Base-by-base conservation (phyloP, 2,888 invertebrate genomes). In the Sinhomidia bicolor region DNA sequence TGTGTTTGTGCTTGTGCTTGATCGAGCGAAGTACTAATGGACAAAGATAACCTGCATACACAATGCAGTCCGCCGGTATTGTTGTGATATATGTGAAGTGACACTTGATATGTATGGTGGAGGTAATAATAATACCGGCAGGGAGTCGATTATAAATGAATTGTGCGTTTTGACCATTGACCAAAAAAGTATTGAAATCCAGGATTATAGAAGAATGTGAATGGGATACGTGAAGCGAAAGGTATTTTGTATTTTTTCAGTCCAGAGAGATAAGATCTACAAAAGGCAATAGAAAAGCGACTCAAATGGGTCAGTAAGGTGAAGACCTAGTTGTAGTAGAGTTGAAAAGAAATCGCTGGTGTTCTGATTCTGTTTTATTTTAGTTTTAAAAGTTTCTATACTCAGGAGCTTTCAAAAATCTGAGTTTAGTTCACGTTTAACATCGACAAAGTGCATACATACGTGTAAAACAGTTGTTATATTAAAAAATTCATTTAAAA, bases 271-370 rank as follows among this genome's bases (percentile, higher is more conserved):
- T n/a, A n/a, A n/a, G n/a, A 23, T 44, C 47, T 14, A 44, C 47
- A 74, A 74, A 74, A 74, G 20, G 36, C 36, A 47, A 10, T 3
- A 47, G 26, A 74, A 4, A 29, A 7, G 26, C 41, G 14, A 47
- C 0, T 5, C 71, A 74, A 47, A 3, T 74, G 44, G 74, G 74
- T 74, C 74, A 74, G 74, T 44, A 44, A 74, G 47, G 29, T 23
- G 74, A 74, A 20, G 44, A 44, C 47, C 74, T 74, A 74, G 47
- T n/a, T 47, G 29, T 7, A 23, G 47, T 44, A 47, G 47, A 23
- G 12, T 4, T 23, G 12, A n/a, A 4, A n/a, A n/a, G n/a, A n/a
- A 20, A 23, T 14, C 47, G 41, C 47, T 47, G 12, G 7, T 26
- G 74, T 74, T 26, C 44, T 47, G 47, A n/a, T 17, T 74, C n/a